Evolutionary conservation across 2,797 vertebrate genomes (phyloP).

Genomic region (Novumbra hubbsi): DNA sequence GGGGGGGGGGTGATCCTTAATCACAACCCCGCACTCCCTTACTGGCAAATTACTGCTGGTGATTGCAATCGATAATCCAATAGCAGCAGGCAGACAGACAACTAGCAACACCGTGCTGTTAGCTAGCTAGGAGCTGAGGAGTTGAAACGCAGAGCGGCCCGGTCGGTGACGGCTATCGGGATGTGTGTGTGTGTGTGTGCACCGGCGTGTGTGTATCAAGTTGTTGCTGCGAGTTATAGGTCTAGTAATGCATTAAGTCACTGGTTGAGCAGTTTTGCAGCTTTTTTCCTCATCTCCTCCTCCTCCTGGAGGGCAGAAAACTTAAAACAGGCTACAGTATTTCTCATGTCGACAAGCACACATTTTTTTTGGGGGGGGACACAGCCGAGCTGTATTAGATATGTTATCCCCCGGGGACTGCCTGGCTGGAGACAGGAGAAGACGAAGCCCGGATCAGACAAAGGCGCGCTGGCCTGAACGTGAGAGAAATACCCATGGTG

Average conservation of each 20-base stretch:
- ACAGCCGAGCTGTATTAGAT: not conserved
- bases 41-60: constrained; percentile 44
- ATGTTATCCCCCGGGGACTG: not conserved
- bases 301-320: constrained; percentile 6
- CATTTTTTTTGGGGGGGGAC: constrained; percentile 10
- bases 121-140: constrained; percentile 12
- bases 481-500: constrained; percentile 36
- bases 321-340: constrained; percentile 13
- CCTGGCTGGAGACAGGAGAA: not conserved
- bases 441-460: constrained; percentile 33
- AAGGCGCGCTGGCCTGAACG: constrained; percentile 25
- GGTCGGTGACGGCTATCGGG: not conserved
- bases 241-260: constrained; percentile 5
- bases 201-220: not conserved
- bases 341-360: constrained; percentile 28
- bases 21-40: constrained; percentile 39
- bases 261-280: constrained; percentile 8
- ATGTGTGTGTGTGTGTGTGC: not conserved
- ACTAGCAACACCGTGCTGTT: constrained; percentile 27
- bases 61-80: constrained; percentile 50
- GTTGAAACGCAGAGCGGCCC: not conserved
- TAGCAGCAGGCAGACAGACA: constrained; percentile 33
- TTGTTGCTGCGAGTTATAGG: not conserved
- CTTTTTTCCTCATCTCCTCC: not conserved
- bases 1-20: constrained; percentile 41